phyloP scores from a whole-genome alignment of 2,113 vertebrate species.

The Prionailurus viverrinus region DNA sequence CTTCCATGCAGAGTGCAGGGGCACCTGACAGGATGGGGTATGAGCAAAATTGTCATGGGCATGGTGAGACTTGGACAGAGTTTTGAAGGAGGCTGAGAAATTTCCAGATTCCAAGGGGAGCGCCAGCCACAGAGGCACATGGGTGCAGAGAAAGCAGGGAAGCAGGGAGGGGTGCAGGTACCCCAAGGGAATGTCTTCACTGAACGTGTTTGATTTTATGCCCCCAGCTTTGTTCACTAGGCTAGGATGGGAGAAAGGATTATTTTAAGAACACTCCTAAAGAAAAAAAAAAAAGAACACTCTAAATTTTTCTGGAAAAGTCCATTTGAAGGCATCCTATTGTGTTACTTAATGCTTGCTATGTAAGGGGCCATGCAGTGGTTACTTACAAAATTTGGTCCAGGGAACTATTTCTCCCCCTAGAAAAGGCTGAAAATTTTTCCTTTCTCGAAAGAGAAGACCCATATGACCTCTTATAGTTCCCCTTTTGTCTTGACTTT shows the following conservation, averaged over 20 bases:
- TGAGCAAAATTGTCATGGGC: not conserved
- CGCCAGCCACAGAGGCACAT: not conserved
- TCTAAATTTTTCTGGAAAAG: not conserved
- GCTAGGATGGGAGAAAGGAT: not conserved
- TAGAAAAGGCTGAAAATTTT: not conserved
- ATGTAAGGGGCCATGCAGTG: not conserved
- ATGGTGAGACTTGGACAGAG: not conserved
- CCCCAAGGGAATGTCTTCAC: not conserved
- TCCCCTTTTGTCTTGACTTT: not conserved
- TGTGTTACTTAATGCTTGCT: not conserved
- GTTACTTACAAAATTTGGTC: conserved; percentile 9
- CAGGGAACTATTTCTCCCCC: not conserved
- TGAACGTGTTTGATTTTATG: not conserved
- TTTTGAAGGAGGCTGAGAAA: not conserved
- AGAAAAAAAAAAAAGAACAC: not conserved
- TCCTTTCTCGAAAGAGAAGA: not conserved
- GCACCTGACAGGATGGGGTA: accelerated
- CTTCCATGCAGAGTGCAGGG: not conserved
- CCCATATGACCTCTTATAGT: not conserved
- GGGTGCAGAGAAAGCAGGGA: not conserved
- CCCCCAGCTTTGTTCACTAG: not conserved
- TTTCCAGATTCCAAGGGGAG: not conserved
- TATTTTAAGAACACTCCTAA: not conserved
- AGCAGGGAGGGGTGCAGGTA: not conserved
- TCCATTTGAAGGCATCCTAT: not conserved